Percentiles rank a stretch among this genome's conserved stretches.
These are phyloP conservation scores for Rissa tridactyla DNA, from an alignment of 2,113 vertebrate species.

Conservation along the genomic window DNA sequence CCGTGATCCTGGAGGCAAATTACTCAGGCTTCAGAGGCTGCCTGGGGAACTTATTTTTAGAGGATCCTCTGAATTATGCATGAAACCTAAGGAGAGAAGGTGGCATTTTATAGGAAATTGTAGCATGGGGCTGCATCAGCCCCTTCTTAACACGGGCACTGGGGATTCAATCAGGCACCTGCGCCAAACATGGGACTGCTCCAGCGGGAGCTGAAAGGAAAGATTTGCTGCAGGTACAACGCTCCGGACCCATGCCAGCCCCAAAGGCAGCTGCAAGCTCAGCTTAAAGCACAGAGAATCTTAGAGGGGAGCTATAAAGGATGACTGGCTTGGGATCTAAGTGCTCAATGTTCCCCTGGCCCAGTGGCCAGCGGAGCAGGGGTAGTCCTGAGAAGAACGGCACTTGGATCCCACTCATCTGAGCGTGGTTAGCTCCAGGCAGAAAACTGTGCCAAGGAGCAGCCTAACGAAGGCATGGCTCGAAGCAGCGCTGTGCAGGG, in stretches of 20 bases:
- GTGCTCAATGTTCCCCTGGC: not conserved
- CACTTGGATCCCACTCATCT: not conserved
- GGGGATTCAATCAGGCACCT: not conserved
- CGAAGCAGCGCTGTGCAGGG: not conserved
- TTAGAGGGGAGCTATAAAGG: not conserved
- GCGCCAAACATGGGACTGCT: accelerated
- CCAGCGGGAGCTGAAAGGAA: not conserved
- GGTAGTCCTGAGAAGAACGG: accelerated
- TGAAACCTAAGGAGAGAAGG: not conserved
- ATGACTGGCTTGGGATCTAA: not conserved
- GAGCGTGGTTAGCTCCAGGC: not conserved
- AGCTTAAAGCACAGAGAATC: not conserved
- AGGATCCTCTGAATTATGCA: constrained; percentile 52
- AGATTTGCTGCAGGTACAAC: not conserved
- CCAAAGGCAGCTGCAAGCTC: not conserved
- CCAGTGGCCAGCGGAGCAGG: too few species aligned
- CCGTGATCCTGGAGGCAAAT: not conserved
- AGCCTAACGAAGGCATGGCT: not conserved
- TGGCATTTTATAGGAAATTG: not conserved
- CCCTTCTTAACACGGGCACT: not conserved
- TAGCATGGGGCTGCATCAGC: not conserved
- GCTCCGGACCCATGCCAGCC: not conserved
- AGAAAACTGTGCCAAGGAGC: not conserved
- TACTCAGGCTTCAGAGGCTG: not conserved
- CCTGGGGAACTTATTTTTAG: constrained; percentile 53